phyloP scores from a whole-genome alignment of 2,113 vertebrate genomes.

The Mustelus asterias region DNA sequence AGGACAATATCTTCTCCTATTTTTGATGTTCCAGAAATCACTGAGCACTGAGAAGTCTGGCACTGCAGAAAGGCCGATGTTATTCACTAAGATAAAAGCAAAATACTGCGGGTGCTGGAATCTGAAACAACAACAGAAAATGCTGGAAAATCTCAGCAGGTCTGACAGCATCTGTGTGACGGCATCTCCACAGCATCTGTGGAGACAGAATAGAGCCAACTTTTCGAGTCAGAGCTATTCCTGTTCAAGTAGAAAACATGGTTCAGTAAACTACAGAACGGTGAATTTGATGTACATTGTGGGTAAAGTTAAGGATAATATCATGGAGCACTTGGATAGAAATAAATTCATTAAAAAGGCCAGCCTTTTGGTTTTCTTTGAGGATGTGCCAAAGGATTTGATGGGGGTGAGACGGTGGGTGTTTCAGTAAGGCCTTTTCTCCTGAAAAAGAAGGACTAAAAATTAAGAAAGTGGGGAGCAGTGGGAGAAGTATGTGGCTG shows the following conservation, averaged over 20 bases:
- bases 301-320: not conserved
- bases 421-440: not conserved
- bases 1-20: not conserved
- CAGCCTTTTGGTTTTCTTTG: not conserved
- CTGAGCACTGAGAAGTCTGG: not conserved
- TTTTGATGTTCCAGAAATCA: not conserved
- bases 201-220: too few species aligned
- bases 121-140: too few species aligned
- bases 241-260: not conserved
- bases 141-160: too few species aligned
- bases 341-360: not conserved
- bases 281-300: not conserved
- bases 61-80: not conserved
- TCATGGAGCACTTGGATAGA: not conserved
- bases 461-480: not conserved
- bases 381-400: not conserved
- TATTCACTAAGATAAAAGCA: not conserved
- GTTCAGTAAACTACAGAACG: not conserved
- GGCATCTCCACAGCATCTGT: too few species aligned
- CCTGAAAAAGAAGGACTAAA: not conserved
- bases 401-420: not conserved
- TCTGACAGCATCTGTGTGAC: too few species aligned
- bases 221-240: too few species aligned
- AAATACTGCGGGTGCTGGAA: too few species aligned
- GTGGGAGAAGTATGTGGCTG: not conserved